Base-by-base conservation (phyloP, 2,888 invertebrate species). In the Agrochola litura region DNA sequence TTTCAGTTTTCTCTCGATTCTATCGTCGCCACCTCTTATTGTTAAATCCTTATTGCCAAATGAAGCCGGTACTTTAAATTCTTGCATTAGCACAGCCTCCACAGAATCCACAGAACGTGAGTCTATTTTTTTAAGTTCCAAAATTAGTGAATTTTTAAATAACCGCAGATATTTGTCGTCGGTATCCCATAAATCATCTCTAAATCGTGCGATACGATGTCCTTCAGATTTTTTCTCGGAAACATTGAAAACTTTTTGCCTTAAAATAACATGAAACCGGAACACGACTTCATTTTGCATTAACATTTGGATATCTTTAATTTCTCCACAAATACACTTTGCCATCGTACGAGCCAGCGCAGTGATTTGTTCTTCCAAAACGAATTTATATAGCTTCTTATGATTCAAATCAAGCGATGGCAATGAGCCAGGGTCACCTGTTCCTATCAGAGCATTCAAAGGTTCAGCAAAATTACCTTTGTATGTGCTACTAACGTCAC, bases 31-130 rank as follows among this genome's bases (percentile, higher is more conserved):
- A 0, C 84, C 14, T 56, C 41, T 75, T 58, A 85, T 58, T 6
- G 75, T 58, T 49, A 86, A 58, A 54, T 86, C 84, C n/a, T 64
- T 65, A 52, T 86, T 86, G 8, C 86, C 86, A 72, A 86, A 86
- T 12, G 70, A 58, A 41, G 60, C 52, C 1, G 56, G 86, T 0
- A 87, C 78, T 73, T 82, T 79, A 19, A 83, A 71, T 10, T 8
- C 1, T 54, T 0, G 0, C 22, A 3, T 9, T 22, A 8, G 54
- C 22, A 56, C 12, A 56, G 1, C 2, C 56, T 25, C 56, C n/a
- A 37, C 37, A 37, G 37, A 37, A 37, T 37, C 37, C 37, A 37
- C 37, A 37, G 37, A 46, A 46, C 46, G 46, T 46, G 12, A 46
- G 46, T 46, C 46, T 46, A 6, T 58, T 58, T 58, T 25, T 2